Base-by-base conservation (phyloP, 2,888 invertebrate species). In the Parapristionchus giblindavisi region DNA sequence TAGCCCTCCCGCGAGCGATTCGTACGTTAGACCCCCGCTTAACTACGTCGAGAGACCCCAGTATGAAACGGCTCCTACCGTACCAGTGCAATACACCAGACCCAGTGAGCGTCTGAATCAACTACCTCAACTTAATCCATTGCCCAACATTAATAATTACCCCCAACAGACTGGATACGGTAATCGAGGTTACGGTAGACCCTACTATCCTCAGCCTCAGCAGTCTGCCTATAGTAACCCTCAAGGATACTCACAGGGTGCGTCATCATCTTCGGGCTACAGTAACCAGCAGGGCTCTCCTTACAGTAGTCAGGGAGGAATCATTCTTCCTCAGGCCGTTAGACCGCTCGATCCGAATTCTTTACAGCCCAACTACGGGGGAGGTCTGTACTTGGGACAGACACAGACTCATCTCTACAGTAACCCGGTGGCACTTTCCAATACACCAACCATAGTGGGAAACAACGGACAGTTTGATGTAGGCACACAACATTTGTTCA, bases 341-440 rank as follows among this genome's bases (percentile, higher is more conserved):
- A 5, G 54, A n/a, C 21, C 54, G 54, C 6, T 40, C 11, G 68
- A 68, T 24, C 68, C 68, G 3, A 68, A 68, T 36, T 17, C 52
- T 24, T 52, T 38, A 34, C 36, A 34, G 32, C 51, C 51, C n/a
- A 38, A 48, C 3, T 21, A 21, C n/a, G 24, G 36, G 3, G 68
- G 68, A 0, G n/a, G 14, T 3, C 52, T 68, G 36, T 68, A 68
- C 14, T 36, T 68, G 1, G 68, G 68, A n/a, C 11, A 5, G 36
- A n/a, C 68, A 11, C 68, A 68, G 43, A 68, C 68, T 3, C 34
- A 52, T 1, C 52, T 68, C 68, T 68, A 68, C 68, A 36, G n/a
- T 4, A 32, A 36, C 4, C 68, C 68, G 4, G 8, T 34, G 5
- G 43, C 17, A 1, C 36, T 68, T 4, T 14, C 27, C 5, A 1